A percentile compares a stretch with the other conserved stretches of the same genome.
These are phyloP conservation scores for Drosophila multiciliata DNA, from an alignment of 2,888 invertebrate genomes.

Conservation along the genomic window DNA sequence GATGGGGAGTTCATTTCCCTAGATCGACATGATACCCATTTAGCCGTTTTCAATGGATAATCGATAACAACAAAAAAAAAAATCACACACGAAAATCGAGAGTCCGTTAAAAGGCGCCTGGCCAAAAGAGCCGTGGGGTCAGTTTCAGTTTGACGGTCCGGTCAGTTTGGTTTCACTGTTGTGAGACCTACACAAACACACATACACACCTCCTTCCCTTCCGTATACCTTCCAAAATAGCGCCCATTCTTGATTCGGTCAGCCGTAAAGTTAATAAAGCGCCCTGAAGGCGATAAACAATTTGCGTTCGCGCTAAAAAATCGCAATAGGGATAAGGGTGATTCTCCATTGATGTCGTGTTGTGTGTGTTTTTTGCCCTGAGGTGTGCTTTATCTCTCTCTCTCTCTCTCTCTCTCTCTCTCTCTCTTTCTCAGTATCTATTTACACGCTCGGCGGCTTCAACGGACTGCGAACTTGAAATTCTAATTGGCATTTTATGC, in stretches of 20 bases:
- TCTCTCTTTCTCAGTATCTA: background rate
- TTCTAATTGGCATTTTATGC: slow-evolving; percentile 77
- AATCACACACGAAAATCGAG: slow-evolving; percentile 56
- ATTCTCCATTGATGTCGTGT: background rate
- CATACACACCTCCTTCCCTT: background rate
- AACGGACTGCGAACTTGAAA: slow-evolving; percentile 72
- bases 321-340: slow-evolving; percentile 13
- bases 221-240: no score
- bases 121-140: slow-evolving; percentile 4
- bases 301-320: slow-evolving; percentile 60
- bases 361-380: slow-evolving; percentile 13
- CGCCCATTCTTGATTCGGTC: slow-evolving; percentile 16
- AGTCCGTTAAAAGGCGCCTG: slow-evolving; percentile 36
- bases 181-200: background rate
- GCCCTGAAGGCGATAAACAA: slow-evolving; percentile 73
- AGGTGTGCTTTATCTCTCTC: slow-evolving; percentile 29
- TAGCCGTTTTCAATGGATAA: background rate
- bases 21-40: background rate
- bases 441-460: slow-evolving; percentile 21
- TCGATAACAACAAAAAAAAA: background rate
- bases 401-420: background rate
- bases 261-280: slow-evolving; percentile 78
- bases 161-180: slow-evolving; percentile 15
- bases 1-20: background rate
- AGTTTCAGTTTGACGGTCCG: slow-evolving; percentile 9